phyloP scores from a whole-genome alignment of 2,888 invertebrate species.

The Cryptus viduatorius region DNA sequence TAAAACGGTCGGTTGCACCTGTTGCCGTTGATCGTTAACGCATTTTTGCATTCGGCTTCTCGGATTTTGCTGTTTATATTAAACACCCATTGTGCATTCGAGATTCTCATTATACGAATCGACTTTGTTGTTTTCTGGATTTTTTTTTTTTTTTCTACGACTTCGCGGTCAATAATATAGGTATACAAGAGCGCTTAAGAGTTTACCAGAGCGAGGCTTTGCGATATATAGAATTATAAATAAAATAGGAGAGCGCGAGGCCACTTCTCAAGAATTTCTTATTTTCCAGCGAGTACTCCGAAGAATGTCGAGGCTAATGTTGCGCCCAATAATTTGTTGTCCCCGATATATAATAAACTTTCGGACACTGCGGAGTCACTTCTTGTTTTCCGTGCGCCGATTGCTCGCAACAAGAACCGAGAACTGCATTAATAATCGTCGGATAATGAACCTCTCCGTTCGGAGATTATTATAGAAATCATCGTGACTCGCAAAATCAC shows the following conservation, averaged over 20 bases:
- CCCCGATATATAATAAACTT: not conserved
- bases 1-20: slow-evolving; percentile 7
- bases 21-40: slow-evolving; percentile 15
- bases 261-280: slow-evolving; percentile 11
- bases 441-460: slow-evolving; percentile 35
- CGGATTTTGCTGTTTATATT: no score
- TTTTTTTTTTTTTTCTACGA: not conserved
- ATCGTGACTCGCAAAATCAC: slow-evolving; percentile 48
- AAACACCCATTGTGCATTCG: not conserved
- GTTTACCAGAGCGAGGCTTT: slow-evolving; percentile 10
- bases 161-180: no score
- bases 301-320: slow-evolving; percentile 36
- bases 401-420: slow-evolving; percentile 32
- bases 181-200: not conserved
- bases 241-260: slow-evolving; percentile 52
- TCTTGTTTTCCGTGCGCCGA: slow-evolving; percentile 13
- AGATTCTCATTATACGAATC: not conserved
- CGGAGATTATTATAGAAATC: slow-evolving; percentile 53
- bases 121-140: not conserved
- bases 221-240: slow-evolving; percentile 25
- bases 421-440: slow-evolving; percentile 35
- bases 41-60: slow-evolving; percentile 8
- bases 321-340: not conserved
- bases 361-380: not conserved
- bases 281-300: slow-evolving; percentile 18